phyloP scores from a whole-genome alignment of 2,888 invertebrate genomes.

The Thymelicus lineola region DNA sequence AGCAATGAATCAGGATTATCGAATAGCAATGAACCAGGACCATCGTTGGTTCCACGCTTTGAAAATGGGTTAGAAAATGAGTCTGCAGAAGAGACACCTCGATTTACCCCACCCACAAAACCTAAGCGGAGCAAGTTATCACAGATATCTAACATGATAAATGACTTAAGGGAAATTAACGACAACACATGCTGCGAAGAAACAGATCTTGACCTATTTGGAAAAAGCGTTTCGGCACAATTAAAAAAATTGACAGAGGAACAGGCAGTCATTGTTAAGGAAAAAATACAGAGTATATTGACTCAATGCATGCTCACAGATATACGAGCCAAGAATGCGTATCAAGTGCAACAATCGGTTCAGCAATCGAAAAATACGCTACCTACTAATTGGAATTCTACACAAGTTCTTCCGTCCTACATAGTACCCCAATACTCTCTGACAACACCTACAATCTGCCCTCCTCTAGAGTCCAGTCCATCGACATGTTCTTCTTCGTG shows the following conservation, averaged over 20 bases:
- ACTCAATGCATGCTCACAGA: slow-evolving; percentile 42
- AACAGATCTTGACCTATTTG: slow-evolving; percentile 40
- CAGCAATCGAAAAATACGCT: slow-evolving; percentile 41
- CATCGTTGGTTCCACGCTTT: slow-evolving; percentile 41
- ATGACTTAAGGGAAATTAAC: slow-evolving; percentile 37
- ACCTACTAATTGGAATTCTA: slow-evolving; percentile 40
- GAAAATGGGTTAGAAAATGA: slow-evolving; percentile 43
- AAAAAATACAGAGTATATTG: slow-evolving; percentile 45
- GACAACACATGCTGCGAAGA: slow-evolving; percentile 39
- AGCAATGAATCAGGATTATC: slow-evolving; percentile 41
- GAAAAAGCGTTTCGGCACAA: slow-evolving; percentile 43
- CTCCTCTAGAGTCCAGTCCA: slow-evolving; percentile 37
- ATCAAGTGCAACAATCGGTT: slow-evolving; percentile 37
- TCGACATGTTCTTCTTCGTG: slow-evolving; percentile 37
- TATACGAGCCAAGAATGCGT: slow-evolving; percentile 41
- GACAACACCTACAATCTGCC: slow-evolving; percentile 38
- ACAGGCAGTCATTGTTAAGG: slow-evolving; percentile 45
- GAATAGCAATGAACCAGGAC: slow-evolving; percentile 42
- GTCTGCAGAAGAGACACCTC: slow-evolving; percentile 39
- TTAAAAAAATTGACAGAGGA: slow-evolving; percentile 44
- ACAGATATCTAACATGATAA: slow-evolving; percentile 43
- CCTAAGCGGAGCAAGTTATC: slow-evolving; percentile 44
- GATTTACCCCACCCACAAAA: slow-evolving; percentile 42
- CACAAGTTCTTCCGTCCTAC: slow-evolving; percentile 40
- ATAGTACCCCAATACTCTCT: slow-evolving; percentile 38